Evolutionary conservation across 2,888 invertebrate genomes (phyloP).

Genomic region (Eledona agricola): DNA sequence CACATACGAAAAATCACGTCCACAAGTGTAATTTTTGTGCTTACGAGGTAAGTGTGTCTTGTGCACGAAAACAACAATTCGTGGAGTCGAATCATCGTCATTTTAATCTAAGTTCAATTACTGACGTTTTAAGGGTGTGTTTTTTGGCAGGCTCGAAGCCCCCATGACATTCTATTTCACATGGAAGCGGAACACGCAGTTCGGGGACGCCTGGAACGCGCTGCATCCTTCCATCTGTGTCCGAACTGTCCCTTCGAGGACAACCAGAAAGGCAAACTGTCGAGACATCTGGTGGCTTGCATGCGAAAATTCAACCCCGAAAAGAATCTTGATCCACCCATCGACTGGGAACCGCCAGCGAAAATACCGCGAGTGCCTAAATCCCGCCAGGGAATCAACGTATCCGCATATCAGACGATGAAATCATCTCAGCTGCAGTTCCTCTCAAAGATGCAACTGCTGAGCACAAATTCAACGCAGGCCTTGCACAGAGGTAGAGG

Average conservation of each 20-base stretch:
- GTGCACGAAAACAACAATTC: too few relatives aligned
- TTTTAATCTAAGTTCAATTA: constrained; percentile 2
- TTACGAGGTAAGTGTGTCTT: constrained; percentile 48
- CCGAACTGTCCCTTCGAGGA: constrained; percentile 94
- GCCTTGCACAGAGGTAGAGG: constrained; percentile 59
- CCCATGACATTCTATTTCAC: constrained; percentile 88
- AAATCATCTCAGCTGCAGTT: constrained; percentile 57
- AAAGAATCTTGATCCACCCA: constrained; percentile 83
- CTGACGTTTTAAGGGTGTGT: constrained; percentile 65
- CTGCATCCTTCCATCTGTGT: constrained; percentile 89
- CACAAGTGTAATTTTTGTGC: constrained; percentile 73
- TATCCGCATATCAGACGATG: constrained; percentile 64
- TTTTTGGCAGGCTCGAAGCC: constrained; percentile 74
- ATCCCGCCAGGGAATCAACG: constrained; percentile 58
- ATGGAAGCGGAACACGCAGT: constrained; percentile 91
- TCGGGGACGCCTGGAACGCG: constrained; percentile 83
- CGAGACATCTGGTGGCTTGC: constrained; percentile 87
- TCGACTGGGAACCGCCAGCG: constrained; percentile 93
- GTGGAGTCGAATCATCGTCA: not conserved
- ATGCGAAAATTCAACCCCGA: constrained; percentile 90
- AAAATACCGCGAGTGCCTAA: constrained; percentile 82
- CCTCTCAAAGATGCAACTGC: constrained; percentile 59
- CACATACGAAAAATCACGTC: constrained; percentile 88
- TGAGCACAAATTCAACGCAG: constrained; percentile 42
- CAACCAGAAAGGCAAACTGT: constrained; percentile 89